Evolutionary conservation across 2,113 vertebrate genomes (phyloP).

Genomic region (Xenopus borealis): DNA sequence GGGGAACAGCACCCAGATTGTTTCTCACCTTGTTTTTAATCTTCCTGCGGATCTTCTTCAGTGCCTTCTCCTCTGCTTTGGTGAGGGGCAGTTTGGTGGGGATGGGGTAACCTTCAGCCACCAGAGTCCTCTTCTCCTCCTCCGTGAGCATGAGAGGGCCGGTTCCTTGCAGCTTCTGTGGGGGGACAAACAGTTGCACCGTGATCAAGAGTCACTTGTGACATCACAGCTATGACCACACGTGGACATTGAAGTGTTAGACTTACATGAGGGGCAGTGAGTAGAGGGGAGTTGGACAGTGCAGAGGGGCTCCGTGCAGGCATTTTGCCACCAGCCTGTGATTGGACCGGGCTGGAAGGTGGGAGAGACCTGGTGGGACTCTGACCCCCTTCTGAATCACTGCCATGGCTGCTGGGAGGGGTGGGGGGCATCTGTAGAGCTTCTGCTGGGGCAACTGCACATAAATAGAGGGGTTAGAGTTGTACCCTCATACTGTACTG

Average conservation of each 20-base stretch:
- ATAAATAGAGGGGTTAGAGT: not conserved
- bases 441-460: conserved; percentile 62
- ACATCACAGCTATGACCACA: not conserved
- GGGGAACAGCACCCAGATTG: not conserved
- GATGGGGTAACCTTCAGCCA: conserved; percentile 94
- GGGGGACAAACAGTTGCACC: not conserved
- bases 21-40: conserved; percentile 92
- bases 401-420: conserved; percentile 93
- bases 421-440: conserved; percentile 89
- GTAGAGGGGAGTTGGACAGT: conserved; percentile 89
- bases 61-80: conserved; percentile 93
- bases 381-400: conserved; percentile 91
- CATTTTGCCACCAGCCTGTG: conserved; percentile 69
- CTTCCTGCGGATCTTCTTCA: conserved; percentile 97
- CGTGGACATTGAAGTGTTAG: not conserved
- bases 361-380: conserved; percentile 83
- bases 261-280: conserved; percentile 92
- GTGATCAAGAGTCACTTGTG: not conserved
- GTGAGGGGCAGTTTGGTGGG: conserved; percentile 92
- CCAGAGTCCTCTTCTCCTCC: conserved; percentile 92
- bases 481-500: too few species aligned
- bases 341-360: conserved; percentile 75
- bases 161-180: conserved; percentile 85
- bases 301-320: conserved; percentile 71
- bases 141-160: conserved; percentile 92